phyloP scores from a whole-genome alignment of 2,888 invertebrate species.

The Drosophila borborema region DNA sequence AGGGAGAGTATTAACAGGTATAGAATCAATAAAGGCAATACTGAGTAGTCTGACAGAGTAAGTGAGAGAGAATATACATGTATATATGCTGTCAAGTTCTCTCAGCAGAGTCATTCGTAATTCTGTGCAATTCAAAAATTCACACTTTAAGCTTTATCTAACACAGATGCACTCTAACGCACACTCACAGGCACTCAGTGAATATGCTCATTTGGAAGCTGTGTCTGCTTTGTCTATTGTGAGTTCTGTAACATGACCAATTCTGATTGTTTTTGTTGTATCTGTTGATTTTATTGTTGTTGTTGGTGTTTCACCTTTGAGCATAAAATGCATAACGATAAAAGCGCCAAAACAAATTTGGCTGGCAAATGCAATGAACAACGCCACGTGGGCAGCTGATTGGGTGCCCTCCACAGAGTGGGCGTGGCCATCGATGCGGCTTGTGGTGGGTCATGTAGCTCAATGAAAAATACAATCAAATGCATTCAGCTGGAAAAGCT shows the following conservation, averaged over 20 bases:
- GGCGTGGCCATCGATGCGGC: slow-evolving; percentile 35
- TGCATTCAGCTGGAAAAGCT: slow-evolving; percentile 79
- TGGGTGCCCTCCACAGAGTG: slow-evolving; percentile 6
- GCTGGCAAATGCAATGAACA: slow-evolving; percentile 70
- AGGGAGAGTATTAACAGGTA: neutral
- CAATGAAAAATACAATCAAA: slow-evolving; percentile 78
- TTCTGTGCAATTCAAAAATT: neutral
- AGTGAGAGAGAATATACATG: neutral
- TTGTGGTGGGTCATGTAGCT: slow-evolving; percentile 49
- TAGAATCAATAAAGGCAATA: neutral
- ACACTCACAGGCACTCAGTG: too few relatives aligned
- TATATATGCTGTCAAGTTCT: too few relatives aligned
- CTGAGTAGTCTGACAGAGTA: too few relatives aligned
- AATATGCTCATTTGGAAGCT: too few relatives aligned
- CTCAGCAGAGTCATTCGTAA: neutral
- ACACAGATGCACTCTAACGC: neutral
- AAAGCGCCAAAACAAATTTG: slow-evolving; percentile 62
- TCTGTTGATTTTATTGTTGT: slow-evolving; percentile 23
- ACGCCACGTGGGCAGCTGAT: slow-evolving; percentile 46
- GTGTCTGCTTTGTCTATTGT: slow-evolving; percentile 43
- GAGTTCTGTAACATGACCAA: slow-evolving; percentile 44
- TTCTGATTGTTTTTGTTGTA: slow-evolving; percentile 36
- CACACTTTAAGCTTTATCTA: neutral
- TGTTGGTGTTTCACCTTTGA: slow-evolving; percentile 62
- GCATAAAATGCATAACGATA: slow-evolving; percentile 60